Percentiles rank a stretch among this genome's conserved stretches.
These are phyloP conservation scores for Eulemur mongoz DNA, from an alignment of 2,797 vertebrate genomes.

Conservation along the genomic window DNA sequence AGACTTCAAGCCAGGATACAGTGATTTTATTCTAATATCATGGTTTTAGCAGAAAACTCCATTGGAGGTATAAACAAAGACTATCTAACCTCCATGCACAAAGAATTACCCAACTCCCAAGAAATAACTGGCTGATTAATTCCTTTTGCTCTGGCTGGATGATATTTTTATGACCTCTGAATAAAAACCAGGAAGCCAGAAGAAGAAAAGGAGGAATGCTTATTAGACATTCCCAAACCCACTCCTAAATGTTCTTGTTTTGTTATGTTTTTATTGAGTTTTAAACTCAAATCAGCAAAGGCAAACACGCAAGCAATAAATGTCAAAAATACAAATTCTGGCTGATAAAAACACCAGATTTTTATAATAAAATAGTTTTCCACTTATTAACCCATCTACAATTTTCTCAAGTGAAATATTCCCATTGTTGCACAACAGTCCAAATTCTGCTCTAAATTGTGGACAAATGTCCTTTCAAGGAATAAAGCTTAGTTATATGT, in stretches of 20 bases:
- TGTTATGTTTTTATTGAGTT: slow-evolving; percentile 48
- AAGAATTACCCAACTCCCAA: slow-evolving; percentile 41
- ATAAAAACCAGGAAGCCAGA: slow-evolving; percentile 54
- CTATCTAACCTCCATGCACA: background rate
- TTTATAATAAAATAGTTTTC: slow-evolving; percentile 78
- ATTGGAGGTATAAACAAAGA: background rate
- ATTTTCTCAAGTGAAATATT: slow-evolving; percentile 71
- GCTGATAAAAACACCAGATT: slow-evolving; percentile 74
- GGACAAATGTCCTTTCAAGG: slow-evolving; percentile 56
- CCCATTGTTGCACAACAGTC: background rate
- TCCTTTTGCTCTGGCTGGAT: slow-evolving; percentile 47
- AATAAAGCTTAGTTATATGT: slow-evolving; percentile 9
- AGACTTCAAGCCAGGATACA: background rate
- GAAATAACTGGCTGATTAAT: slow-evolving; percentile 44
- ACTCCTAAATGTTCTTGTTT: slow-evolving; percentile 58
- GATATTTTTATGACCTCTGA: slow-evolving; percentile 44
- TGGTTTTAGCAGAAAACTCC: background rate
- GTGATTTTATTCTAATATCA: background rate
- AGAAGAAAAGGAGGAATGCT: slow-evolving; percentile 27
- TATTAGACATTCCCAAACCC: slow-evolving; percentile 71
- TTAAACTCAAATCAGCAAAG: slow-evolving; percentile 75
- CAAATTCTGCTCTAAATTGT: slow-evolving; percentile 51
- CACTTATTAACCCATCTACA: slow-evolving; percentile 77
- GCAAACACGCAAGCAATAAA: slow-evolving; percentile 68
- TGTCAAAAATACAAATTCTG: slow-evolving; percentile 21